Conservation (phyloP, 2,888 invertebrate genomes). For the Platycnemis pennipes region DNA sequence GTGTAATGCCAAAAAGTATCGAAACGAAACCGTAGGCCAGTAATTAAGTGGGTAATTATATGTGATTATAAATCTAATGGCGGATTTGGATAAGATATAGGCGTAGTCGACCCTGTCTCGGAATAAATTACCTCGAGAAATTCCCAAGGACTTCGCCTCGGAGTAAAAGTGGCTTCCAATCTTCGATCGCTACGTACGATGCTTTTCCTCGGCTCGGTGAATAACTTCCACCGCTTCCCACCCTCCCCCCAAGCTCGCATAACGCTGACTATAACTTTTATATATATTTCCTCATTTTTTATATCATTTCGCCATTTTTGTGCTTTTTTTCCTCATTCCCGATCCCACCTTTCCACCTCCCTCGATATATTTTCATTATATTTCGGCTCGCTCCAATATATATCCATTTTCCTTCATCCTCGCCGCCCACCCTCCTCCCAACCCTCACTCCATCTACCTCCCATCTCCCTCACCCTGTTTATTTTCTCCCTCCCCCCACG, state of each 20-base stretch:
- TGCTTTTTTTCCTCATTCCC: slow-evolving; percentile 49
- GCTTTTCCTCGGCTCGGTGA: slow-evolving; percentile 6
- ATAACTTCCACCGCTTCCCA: background rate
- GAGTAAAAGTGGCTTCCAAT: slow-evolving; percentile 16
- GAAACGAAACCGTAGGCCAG: background rate
- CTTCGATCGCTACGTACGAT: background rate
- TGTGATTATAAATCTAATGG: background rate
- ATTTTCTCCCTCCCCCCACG: background rate
- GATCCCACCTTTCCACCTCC: slow-evolving; percentile 47
- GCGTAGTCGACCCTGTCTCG: background rate
- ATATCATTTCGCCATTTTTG: background rate
- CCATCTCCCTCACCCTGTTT: slow-evolving; percentile 2
- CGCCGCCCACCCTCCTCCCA: background rate
- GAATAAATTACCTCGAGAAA: background rate
- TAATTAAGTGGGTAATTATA: background rate
- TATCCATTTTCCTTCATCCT: slow-evolving; percentile 59
- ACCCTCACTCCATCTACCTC: background rate
- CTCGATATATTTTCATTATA: slow-evolving; percentile 67
- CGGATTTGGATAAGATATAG: background rate
- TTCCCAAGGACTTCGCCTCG: background rate
- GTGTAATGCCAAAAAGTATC: background rate
- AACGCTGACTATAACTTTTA: slow-evolving; percentile 28
- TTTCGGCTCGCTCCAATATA: slow-evolving; percentile 66
- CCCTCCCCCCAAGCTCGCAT: background rate
- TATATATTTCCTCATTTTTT: slow-evolving; percentile 34